A percentile compares a stretch with the other conserved stretches of the same genome.
Evolutionary conservation across 2,888 invertebrate genomes (phyloP).

Genomic region (Calameuta idolon): DNA sequence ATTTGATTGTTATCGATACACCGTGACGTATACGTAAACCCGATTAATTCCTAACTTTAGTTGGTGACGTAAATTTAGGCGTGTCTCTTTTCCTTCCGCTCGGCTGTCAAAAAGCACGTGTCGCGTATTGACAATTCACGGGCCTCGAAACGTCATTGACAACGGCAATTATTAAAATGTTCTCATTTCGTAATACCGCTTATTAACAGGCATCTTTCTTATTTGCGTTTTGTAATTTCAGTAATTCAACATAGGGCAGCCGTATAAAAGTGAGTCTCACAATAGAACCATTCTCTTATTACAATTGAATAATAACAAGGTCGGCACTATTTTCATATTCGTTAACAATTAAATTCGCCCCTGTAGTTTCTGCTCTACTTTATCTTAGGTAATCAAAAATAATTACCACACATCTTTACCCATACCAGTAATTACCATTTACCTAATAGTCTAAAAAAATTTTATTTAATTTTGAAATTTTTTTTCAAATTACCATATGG

Average conservation of each 20-base stretch:
- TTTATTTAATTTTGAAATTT: neutral
- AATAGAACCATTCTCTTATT: neutral
- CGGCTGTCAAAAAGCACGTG: neutral
- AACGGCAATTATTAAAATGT: neutral
- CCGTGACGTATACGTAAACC: neutral
- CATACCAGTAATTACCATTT: neutral
- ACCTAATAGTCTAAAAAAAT: neutral
- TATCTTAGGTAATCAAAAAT: neutral
- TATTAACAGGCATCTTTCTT: neutral
- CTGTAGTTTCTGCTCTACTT: neutral
- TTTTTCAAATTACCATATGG: too few species aligned
- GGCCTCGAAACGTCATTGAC: neutral
- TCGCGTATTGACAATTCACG: neutral
- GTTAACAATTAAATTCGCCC: neutral
- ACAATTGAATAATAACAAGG: neutral
- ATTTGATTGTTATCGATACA: neutral
- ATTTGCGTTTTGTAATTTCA: neutral
- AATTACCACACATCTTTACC: neutral
- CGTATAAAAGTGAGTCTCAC: neutral
- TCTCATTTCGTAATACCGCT: neutral
- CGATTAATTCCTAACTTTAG: neutral
- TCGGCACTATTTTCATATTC: slow-evolving; percentile 2
- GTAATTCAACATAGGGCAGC: neutral
- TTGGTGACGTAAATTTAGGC: neutral
- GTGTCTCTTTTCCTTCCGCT: neutral